Evolutionary conservation across 2,113 vertebrate genomes (phyloP).

Genomic region (Aythya baeri): DNA sequence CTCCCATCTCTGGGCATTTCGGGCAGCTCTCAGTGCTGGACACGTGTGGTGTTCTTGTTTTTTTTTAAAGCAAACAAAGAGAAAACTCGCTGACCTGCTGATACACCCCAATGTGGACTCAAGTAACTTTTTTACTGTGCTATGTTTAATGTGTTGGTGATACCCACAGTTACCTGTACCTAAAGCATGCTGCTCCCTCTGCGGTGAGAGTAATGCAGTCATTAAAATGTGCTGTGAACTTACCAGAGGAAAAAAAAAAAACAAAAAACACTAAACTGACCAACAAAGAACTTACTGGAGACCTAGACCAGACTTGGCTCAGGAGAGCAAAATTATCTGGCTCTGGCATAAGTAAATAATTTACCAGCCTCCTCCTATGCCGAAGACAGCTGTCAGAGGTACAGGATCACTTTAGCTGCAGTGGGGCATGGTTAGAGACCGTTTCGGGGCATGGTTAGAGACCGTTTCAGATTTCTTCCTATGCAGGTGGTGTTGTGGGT

Average conservation of each 20-base stretch:
- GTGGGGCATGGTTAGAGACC: not conserved
- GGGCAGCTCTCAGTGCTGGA: not conserved
- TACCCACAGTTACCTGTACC: not conserved
- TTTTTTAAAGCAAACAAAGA: not conserved
- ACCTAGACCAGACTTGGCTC: not conserved
- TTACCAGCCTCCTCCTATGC: not conserved
- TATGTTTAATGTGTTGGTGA: not conserved
- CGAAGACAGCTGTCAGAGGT: not conserved
- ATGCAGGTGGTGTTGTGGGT: conserved; percentile 9
- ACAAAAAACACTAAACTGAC: not conserved
- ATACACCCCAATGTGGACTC: fast-evolving
- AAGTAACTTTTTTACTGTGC: not conserved
- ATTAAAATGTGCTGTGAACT: not conserved
- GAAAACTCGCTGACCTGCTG: not conserved
- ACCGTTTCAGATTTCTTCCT: not conserved
- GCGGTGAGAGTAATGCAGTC: fast-evolving
- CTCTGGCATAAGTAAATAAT: not conserved
- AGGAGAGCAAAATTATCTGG: not conserved
- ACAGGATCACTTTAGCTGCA: not conserved
- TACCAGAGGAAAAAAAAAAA: not conserved
- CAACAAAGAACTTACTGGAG: not conserved
- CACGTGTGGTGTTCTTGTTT: not conserved
- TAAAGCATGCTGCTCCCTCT: not conserved
- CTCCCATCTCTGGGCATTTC: not conserved
- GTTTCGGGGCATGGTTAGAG: not conserved